Conservation (phyloP, 2,888 invertebrate species). For the Pristionchus maxplancki region DNA sequence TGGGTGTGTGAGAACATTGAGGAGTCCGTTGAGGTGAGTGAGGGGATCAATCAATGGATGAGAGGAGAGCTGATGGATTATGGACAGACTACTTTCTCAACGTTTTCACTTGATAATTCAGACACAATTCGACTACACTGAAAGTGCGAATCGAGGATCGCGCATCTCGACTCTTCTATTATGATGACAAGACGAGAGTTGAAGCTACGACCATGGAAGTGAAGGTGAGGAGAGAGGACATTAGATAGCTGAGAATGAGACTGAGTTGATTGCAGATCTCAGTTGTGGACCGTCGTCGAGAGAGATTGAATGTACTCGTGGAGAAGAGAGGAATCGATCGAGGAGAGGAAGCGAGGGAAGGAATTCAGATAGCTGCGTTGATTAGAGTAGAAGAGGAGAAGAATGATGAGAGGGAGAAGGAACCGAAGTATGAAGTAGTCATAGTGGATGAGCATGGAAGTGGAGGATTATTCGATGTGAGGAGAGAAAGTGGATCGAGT, state of each 20-base stretch:
- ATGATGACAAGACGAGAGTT: constrained; percentile 61
- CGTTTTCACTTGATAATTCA: too few relatives aligned
- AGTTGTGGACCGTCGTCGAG: constrained; percentile 17
- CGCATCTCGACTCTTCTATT: constrained; percentile 69
- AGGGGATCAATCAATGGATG: too few relatives aligned
- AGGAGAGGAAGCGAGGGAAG: constrained; percentile 31
- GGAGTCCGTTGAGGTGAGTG: constrained; percentile 39
- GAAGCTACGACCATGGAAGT: constrained; percentile 62
- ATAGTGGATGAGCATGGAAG: constrained; percentile 23
- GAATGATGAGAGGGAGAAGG: constrained; percentile 28
- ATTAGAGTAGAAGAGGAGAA: constrained; percentile 39
- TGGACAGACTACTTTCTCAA: too few relatives aligned
- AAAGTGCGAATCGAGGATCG: constrained; percentile 70
- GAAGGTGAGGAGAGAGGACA: constrained; percentile 35
- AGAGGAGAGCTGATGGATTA: not conserved
- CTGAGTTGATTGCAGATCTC: not conserved
- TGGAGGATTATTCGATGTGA: constrained; percentile 35
- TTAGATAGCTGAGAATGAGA: not conserved
- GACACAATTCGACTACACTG: constrained; percentile 53
- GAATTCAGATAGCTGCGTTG: constrained; percentile 30
- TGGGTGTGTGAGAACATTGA: constrained; percentile 80
- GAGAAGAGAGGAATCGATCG: constrained; percentile 19
- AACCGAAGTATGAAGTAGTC: constrained; percentile 34
- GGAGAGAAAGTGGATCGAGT: not conserved
- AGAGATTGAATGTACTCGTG: constrained; percentile 15